Evolutionary conservation across 2,113 vertebrate species (phyloP).

Genomic region (Perca schrenkii): DNA sequence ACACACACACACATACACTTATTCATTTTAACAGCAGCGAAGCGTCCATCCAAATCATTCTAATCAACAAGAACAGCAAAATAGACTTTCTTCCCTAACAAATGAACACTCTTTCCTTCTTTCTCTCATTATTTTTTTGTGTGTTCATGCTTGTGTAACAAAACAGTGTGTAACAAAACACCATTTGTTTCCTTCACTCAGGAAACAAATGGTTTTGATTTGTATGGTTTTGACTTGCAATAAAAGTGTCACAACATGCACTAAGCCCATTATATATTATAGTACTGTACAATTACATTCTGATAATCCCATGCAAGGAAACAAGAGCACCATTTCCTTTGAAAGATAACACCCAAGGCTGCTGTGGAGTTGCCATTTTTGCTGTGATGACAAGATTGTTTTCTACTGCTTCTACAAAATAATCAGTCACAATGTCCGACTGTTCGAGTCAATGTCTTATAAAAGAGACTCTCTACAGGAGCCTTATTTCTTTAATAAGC

Average conservation of each 20-base stretch:
- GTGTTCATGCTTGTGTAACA: neutral
- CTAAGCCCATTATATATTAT: neutral
- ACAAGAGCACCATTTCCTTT: neutral
- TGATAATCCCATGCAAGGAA: neutral
- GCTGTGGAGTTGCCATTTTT: neutral
- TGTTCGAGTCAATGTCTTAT: neutral
- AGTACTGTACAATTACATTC: neutral
- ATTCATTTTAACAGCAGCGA: slow-evolving; percentile 17
- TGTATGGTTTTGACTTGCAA: neutral
- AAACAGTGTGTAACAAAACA: slow-evolving; percentile 1
- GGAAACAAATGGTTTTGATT: neutral
- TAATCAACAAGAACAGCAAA: slow-evolving; percentile 61
- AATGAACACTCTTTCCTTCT: slow-evolving; percentile 36
- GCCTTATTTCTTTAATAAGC: neutral
- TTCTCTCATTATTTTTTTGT: slow-evolving; percentile 37
- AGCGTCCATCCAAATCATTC: slow-evolving; percentile 59
- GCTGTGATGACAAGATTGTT: neutral
- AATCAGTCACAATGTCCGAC: slow-evolving; percentile 4
- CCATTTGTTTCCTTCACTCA: neutral
- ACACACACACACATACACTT: neutral
- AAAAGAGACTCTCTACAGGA: no score
- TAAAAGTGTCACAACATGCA: neutral
- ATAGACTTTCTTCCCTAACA: slow-evolving; percentile 36
- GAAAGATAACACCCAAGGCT: neutral
- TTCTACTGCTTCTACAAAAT: neutral